Evolutionary conservation across 2,113 vertebrate species (phyloP).

Genomic region (Scolopax mira): DNA sequence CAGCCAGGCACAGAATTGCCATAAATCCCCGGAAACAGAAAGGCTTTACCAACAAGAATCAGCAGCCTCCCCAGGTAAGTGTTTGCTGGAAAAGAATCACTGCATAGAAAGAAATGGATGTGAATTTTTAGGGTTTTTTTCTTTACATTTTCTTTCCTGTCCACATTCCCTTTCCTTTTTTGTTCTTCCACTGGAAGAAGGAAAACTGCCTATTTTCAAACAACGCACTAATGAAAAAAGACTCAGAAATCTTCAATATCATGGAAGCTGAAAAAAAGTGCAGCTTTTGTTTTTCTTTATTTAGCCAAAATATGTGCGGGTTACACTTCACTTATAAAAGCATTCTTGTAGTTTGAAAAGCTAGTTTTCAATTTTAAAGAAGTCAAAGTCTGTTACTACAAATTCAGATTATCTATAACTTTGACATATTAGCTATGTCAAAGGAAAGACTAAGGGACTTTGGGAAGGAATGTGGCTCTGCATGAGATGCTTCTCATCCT

Average conservation of each 20-base stretch:
- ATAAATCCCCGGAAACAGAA: slow-evolving; percentile 78
- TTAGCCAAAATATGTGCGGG: not conserved
- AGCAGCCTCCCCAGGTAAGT: slow-evolving; percentile 70
- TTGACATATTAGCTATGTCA: no score
- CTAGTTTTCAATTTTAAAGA: not conserved
- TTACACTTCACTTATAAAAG: not conserved
- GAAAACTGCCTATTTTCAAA: not conserved
- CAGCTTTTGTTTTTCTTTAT: not conserved
- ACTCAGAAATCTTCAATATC: not conserved
- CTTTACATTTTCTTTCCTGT: not conserved
- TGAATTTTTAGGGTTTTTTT: not conserved
- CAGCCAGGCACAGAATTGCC: slow-evolving; percentile 85
- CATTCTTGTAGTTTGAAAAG: not conserved
- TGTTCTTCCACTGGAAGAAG: not conserved
- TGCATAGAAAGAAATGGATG: not conserved
- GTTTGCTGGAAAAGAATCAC: not conserved
- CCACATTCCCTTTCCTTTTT: not conserved
- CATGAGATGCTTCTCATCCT: not conserved
- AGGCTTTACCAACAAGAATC: slow-evolving; percentile 71
- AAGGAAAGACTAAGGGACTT: not conserved
- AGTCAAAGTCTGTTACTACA: not conserved
- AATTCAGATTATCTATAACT: not conserved
- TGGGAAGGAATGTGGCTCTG: not conserved
- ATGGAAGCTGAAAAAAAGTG: not conserved
- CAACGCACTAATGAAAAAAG: not conserved